Percentiles rank a stretch among this genome's conserved stretches.
These are phyloP conservation scores for Melitaea athalia DNA, from an alignment of 2,888 invertebrate genomes.

Conservation along the genomic window DNA sequence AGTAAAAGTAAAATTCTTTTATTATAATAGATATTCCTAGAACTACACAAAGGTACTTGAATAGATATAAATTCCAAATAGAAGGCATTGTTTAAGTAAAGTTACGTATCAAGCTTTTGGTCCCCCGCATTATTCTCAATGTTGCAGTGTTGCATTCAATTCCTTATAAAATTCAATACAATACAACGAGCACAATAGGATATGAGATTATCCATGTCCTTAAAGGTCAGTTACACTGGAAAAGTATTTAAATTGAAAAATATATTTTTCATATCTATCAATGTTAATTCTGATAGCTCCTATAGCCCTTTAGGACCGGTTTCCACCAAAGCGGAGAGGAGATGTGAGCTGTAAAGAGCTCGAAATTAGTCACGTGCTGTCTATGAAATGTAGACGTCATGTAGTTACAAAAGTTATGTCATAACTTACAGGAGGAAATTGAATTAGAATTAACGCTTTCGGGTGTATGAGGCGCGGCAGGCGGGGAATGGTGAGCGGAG, in stretches of 20 bases:
- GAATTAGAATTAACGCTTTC: too few species aligned
- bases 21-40: neutral
- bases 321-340: too few species aligned
- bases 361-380: too few species aligned
- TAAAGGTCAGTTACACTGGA: slow-evolving; percentile 32
- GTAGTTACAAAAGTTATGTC: too few species aligned
- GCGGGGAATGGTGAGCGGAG: too few species aligned
- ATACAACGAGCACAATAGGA: slow-evolving; percentile 27
- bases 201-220: slow-evolving; percentile 32
- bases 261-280: neutral
- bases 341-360: too few species aligned
- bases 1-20: neutral
- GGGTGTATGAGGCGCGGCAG: too few species aligned
- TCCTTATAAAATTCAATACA: slow-evolving; percentile 29
- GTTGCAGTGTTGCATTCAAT: slow-evolving; percentile 27
- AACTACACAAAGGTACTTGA: neutral
- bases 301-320: too few species aligned
- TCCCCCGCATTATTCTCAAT: slow-evolving; percentile 32
- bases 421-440: too few species aligned
- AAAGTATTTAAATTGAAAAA: slow-evolving; percentile 19
- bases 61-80: slow-evolving; percentile 29
- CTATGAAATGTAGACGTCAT: too few species aligned
- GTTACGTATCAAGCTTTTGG: slow-evolving; percentile 28
- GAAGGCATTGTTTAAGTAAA: slow-evolving; percentile 30
- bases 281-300: too few species aligned